Base-by-base conservation (phyloP, 2,888 invertebrate species). In the Coecobrya sp. region DNA sequence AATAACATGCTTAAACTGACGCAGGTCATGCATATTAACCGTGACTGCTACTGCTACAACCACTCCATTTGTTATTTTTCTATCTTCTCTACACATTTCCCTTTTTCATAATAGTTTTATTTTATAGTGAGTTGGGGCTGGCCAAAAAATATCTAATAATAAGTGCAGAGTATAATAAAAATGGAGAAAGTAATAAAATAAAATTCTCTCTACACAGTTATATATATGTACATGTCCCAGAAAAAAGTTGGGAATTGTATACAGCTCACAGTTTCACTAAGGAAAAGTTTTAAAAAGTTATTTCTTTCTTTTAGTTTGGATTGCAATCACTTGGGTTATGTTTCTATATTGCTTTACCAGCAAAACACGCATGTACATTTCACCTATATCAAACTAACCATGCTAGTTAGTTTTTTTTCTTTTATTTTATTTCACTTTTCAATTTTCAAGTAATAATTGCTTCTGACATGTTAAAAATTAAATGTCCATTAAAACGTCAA, bases 1-100 rank as follows among this genome's bases (percentile, higher is more conserved):
- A 89, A 89, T 89, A 89, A 89, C 89, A 89, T 89, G 89, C 65
- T 82, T 89, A 65, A 89, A 81, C 19, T 81, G 68, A 68, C n/a
- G 62, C 81, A 89, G 89, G 89, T 89, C 89, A 89, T 89, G 89
- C 82, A 52, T 65, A 70, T 68, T 85, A 85, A 85, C 65, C 85
- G 27, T 30, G 73, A 73, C 73, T 73, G 49, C 13, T 59, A 19
- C 59, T 59, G 19, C 59, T 8, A 59, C 59, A n/a, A 22, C 59
- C 59, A 59, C n/a, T 22, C n/a, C 59, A 59, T 8, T 59, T 59
- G n/a, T 10, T 49, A 55, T 16, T 2, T 55, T 19, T 49, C 13
- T 1, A n/a, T 19, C 19, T 19, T 19, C 59, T 22, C 4, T 59
- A 36, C 55, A 11, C 59, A 8, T 19, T 59, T 19, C 59, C 59